Conservation (phyloP, 2,113 vertebrate species). For the Syrmaticus mikado region DNA sequence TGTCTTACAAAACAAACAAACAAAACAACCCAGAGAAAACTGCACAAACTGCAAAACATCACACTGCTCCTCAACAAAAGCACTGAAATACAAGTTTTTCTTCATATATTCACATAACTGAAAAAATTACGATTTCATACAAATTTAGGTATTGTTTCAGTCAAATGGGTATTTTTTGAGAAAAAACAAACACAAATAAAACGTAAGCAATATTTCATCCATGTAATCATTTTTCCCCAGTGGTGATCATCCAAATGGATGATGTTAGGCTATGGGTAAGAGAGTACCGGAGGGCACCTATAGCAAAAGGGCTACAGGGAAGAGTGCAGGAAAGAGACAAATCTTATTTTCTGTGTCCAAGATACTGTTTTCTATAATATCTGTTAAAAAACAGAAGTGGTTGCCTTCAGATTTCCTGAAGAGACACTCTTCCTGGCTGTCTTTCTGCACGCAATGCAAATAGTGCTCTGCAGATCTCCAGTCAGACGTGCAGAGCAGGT, state of each 20-base stretch:
- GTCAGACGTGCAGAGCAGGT: constrained; percentile 23
- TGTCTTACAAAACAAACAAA: neutral
- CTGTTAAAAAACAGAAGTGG: neutral
- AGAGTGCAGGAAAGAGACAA: neutral
- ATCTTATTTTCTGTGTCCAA: neutral
- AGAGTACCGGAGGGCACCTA: neutral
- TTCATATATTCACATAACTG: neutral
- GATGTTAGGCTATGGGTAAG: neutral
- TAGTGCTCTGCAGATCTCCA: constrained; percentile 27
- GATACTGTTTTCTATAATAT: neutral
- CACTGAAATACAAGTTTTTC: neutral
- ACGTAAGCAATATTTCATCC: neutral
- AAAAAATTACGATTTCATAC: neutral
- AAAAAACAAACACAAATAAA: neutral
- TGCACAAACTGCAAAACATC: neutral
- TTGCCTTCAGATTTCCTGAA: constrained; percentile 13
- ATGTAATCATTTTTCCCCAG: neutral
- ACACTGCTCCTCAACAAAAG: neutral
- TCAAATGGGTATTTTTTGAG: neutral
- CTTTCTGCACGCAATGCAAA: constrained; percentile 40
- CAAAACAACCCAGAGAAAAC: neutral
- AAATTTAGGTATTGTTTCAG: constrained; percentile 14
- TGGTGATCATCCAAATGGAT: neutral
- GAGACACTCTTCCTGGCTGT: neutral
- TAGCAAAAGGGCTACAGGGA: neutral